Evolutionary conservation across 92 coral and sea anemone genomes (phyloP), one percentile per base, ranked within the genome.

Genomic region (Porites evermanni): DNA sequence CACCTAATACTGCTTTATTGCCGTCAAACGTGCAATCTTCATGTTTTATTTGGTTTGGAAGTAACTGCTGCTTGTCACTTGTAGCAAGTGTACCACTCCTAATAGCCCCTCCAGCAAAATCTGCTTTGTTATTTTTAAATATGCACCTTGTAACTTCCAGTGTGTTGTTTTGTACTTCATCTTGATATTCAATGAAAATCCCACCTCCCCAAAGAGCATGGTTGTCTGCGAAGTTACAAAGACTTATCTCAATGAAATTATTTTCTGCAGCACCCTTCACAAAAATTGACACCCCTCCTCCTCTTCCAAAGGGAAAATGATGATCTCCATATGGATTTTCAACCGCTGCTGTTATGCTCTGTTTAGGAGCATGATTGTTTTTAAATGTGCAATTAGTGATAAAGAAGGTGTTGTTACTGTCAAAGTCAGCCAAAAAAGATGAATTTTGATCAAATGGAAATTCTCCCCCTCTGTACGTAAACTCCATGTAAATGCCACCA

Each of bases 201-300:
- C 96, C 99, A 3, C 94, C 96, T 12, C 98, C 98, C 95, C 98
- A 96, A 50, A 92, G 68, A 20, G 96, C 98, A 16, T 2, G 3
- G 76, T 96, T 96, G 77, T 86, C 69, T 54, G 53, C 64, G 78
- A 96, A 96, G 3, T 53, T 20, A 75, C 98, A 94, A 50, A 64
- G 11, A n/a, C 72, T 86, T 38, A 96, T 51, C 20, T 75, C 44
- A 74, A 94, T 85, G 11, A 12, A 2, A 87, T 93, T 93, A 79
- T 86, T 77, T 20, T 72, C 32, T 63, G 98, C 90, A 6, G 75
- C 67, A 7, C 93, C 92, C 81, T 89, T 88, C 13, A 96, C 65
- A 50, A 68, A 88, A 70, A 91, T 56, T 6, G 95, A 92, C 79
- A 96, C n/a, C 14, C 96, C 98, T 1, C 98, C 98, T 68, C 96